Base-by-base conservation (phyloP, 2,888 invertebrate genomes). In the Andrena haemorrhoa region DNA sequence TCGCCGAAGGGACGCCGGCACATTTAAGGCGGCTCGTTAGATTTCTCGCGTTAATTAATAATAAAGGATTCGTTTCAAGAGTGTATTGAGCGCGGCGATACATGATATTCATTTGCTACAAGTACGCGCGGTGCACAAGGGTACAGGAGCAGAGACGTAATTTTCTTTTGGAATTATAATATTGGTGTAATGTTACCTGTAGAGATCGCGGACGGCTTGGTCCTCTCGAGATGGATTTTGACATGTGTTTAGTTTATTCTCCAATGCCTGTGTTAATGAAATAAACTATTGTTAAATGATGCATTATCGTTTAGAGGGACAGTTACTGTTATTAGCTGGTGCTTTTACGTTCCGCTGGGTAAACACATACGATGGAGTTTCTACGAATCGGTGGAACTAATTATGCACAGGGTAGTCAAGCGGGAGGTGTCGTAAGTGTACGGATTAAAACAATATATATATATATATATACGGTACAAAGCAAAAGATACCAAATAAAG, bases 241-340 rank as follows among this genome's bases (percentile, higher is more conserved):
- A 84, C 93, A 93, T 26, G 94, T 93, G 82, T 93, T 94, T 82
- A 94, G 88, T 77, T 93, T 94, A 83, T 93, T 94, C 88, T 94
- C 94, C 93, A 94, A 85, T 47, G 94, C 94, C 94, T 94, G 88
- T 71, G 63, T 70, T 72, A 49, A 79, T 58, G 29, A 85, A 85
- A 86, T 35, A 63, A 41, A 64, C 31, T 53, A 16, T 47, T 35
- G 26, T 79, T 77, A 78, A 73, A 70, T 20, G 20, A 31, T n/a
- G 7, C 31, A 63, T 10, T 49, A 26, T 58, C 5, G 16, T 60
- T 29, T 74, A 53, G n/a, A 10, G 23, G 29, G 68, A 23, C 2
- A 33, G n/a, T 56, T 58, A 47, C 16, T 26, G 33, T 61, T 80
- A 75, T 41, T 49, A 33, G 29, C 23, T n/a, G 61, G 35, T 72